Percentiles rank a stretch among this genome's conserved stretches.
Conservation (phyloP, 2,797 vertebrate species). For the Sciurus carolinensis region DNA sequence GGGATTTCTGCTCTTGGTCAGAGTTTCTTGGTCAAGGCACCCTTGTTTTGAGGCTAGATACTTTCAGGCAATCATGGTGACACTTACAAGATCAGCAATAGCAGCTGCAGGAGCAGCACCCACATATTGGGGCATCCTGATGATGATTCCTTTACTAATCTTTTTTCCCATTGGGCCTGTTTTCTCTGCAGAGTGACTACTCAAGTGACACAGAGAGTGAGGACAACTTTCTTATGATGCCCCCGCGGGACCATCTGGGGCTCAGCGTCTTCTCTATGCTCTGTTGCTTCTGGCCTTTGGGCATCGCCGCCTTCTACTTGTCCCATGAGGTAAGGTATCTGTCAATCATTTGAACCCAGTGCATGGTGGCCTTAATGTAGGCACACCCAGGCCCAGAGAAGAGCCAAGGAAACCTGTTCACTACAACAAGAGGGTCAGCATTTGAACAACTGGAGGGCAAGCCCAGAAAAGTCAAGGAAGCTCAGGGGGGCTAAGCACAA, state of each 20-base stretch:
- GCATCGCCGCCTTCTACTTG: slow-evolving; percentile 97
- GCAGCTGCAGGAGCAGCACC: fast-evolving
- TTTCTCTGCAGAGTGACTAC: slow-evolving; percentile 92
- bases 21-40: neutral
- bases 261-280: slow-evolving; percentile 99
- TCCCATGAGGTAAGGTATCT: slow-evolving; percentile 94
- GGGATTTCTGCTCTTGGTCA: neutral
- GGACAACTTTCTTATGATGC: slow-evolving; percentile 97
- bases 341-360: fast-evolving
- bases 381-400: fast-evolving
- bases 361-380: too few relatives aligned
- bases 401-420: neutral
- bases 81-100: too few relatives aligned
- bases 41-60: neutral
- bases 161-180: fast-evolving
- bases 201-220: slow-evolving; percentile 97
- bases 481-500: neutral
- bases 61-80: too few relatives aligned
- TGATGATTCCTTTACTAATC: neutral
- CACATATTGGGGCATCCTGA: fast-evolving
- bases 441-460: neutral
- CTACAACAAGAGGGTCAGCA: neutral
- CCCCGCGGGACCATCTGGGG: slow-evolving; percentile 95
- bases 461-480: too few relatives aligned
- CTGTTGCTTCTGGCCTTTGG: slow-evolving; percentile 98